These are phyloP conservation scores for Clamator glandarius DNA, from an alignment of 2,797 vertebrate genomes.

Conservation along the genomic window DNA sequence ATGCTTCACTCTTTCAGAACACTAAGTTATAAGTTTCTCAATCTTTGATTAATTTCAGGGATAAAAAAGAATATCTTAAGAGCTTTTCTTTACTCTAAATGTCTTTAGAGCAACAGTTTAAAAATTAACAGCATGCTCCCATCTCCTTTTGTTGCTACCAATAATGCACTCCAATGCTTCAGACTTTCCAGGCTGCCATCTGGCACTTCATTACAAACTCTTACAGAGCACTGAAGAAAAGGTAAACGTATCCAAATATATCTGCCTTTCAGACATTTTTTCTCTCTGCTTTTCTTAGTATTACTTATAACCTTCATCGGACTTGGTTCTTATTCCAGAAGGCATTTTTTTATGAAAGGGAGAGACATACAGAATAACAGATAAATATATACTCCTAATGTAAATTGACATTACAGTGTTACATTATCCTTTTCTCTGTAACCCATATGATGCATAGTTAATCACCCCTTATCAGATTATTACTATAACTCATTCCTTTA, in stretches of 20 bases:
- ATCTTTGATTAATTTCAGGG: not conserved
- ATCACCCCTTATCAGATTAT: not conserved
- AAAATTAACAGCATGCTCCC: not conserved
- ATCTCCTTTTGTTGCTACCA: not conserved
- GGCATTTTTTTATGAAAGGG: not conserved
- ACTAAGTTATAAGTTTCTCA: not conserved
- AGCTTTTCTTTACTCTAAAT: not conserved
- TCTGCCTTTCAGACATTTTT: not conserved
- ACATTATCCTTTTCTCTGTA: not conserved
- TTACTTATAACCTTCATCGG: not conserved
- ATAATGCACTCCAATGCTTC: not conserved
- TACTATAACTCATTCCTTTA: not conserved
- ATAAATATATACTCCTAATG: not conserved
- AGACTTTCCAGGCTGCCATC: not conserved
- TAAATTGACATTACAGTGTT: not conserved
- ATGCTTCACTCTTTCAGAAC: not conserved
- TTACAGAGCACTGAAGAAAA: not conserved
- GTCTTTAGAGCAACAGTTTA: not conserved
- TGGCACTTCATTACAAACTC: not conserved
- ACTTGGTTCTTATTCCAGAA: not conserved
- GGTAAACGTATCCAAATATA: not conserved
- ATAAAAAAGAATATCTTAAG: not conserved
- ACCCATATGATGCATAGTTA: not conserved
- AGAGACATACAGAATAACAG: not conserved
- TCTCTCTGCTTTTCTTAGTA: not conserved